Evolutionary conservation across 2,113 vertebrate species (phyloP).

Genomic region (Perca fluviatilis): DNA sequence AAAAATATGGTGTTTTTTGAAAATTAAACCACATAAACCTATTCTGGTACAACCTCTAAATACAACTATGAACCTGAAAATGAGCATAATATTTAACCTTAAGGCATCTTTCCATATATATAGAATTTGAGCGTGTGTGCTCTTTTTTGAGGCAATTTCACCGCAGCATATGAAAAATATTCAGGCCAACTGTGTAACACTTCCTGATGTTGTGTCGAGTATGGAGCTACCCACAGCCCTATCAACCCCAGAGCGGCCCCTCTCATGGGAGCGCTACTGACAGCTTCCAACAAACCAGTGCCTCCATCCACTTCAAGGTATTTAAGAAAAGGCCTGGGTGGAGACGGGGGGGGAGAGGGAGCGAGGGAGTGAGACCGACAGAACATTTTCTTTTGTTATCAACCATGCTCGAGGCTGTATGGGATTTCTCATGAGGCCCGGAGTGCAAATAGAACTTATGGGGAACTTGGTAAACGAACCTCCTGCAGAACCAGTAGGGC

Average conservation of each 20-base stretch:
- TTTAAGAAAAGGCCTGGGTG: constrained; percentile 72
- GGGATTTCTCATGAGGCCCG: constrained; percentile 72
- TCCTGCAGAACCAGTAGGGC: constrained; percentile 25
- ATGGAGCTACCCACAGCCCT: constrained; percentile 27
- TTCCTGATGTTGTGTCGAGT: constrained; percentile 10
- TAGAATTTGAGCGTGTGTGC: neutral
- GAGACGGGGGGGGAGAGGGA: constrained; percentile 19
- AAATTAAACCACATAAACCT: too few species aligned
- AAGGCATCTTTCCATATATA: constrained; percentile 40
- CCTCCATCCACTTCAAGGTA: constrained; percentile 64
- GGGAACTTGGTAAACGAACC: constrained; percentile 39
- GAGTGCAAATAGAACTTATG: constrained; percentile 64
- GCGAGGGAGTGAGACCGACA: neutral
- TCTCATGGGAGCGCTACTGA: constrained; percentile 56
- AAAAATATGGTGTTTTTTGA: too few species aligned
- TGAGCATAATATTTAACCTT: too few species aligned
- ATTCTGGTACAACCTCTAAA: too few species aligned
- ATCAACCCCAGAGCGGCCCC: constrained; percentile 44
- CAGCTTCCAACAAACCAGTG: constrained; percentile 67
- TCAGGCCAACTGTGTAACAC: constrained; percentile 50
- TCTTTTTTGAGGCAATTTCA: constrained; percentile 25
- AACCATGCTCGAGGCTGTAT: constrained; percentile 47
- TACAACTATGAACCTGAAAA: too few species aligned
- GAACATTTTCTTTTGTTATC: constrained; percentile 71
- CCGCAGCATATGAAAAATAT: constrained; percentile 43